Evolutionary conservation across 2,888 invertebrate genomes (phyloP).

Genomic region (Mimachlamys varia): DNA sequence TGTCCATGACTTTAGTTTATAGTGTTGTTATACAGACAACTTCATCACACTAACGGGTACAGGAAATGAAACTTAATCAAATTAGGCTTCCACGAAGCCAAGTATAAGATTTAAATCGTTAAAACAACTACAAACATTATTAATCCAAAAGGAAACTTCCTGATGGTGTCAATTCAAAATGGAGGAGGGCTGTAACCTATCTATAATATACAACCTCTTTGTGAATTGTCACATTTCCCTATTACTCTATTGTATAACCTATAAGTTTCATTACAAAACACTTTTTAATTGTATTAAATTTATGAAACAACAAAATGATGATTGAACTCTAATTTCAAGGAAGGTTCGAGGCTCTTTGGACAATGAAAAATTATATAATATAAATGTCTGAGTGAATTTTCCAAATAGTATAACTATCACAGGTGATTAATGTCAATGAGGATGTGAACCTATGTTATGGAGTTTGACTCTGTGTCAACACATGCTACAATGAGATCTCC

Average conservation of each 20-base stretch:
- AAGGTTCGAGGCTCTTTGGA: neutral
- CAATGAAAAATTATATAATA: neutral
- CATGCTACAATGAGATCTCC: neutral
- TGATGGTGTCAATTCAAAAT: neutral
- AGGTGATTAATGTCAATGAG: neutral
- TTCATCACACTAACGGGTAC: too few relatives aligned
- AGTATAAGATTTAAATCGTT: neutral
- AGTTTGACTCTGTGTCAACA: neutral
- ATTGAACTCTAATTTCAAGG: conserved; percentile 1
- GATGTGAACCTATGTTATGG: neutral
- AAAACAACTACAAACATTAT: neutral
- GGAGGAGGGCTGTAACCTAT: neutral
- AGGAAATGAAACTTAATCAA: too few relatives aligned
- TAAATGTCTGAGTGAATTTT: neutral
- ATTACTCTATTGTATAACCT: neutral
- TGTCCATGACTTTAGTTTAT: too few relatives aligned
- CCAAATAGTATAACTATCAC: neutral
- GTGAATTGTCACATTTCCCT: neutral
- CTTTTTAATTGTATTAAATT: neutral
- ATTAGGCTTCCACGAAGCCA: neutral
- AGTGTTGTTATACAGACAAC: too few relatives aligned
- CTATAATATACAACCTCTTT: neutral
- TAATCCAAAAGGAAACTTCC: neutral
- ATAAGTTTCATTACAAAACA: neutral
- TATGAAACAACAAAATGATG: neutral